Evolutionary conservation across 2,797 vertebrate species (phyloP).

Genomic region (Galago senegalensis): DNA sequence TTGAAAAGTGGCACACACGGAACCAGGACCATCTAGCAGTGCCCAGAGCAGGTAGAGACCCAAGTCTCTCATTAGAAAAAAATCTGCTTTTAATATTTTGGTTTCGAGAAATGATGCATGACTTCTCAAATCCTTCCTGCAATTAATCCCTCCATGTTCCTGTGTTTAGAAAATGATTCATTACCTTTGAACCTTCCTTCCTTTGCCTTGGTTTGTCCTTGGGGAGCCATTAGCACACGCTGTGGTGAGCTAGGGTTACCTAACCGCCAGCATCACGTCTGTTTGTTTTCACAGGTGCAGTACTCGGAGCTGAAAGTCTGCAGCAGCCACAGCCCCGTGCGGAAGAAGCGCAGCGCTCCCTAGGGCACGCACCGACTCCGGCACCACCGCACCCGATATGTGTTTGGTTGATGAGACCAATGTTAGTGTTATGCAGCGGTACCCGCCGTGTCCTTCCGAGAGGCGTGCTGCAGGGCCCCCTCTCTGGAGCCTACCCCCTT

Average conservation of each 20-base stretch:
- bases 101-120: constrained; percentile 95
- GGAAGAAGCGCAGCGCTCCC: constrained; percentile 93
- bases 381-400: background rate
- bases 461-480: background rate
- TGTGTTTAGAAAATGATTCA: constrained; percentile 99
- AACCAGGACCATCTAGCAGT: constrained; percentile 58
- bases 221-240: constrained; percentile 96
- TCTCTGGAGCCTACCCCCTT: background rate
- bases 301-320: constrained; percentile 93
- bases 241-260: constrained; percentile 95
- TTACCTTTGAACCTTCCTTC: constrained; percentile 96
- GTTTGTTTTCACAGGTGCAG: constrained; percentile 99
- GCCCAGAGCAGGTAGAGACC: constrained; percentile 86
- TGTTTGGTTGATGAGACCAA: constrained; percentile 43
- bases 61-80: constrained; percentile 89
- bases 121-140: constrained; percentile 98
- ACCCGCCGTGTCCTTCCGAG: background rate
- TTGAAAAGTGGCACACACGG: constrained; percentile 70
- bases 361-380: constrained; percentile 83
- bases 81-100: constrained; percentile 96
- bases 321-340: constrained; percentile 92
- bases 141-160: constrained; percentile 98
- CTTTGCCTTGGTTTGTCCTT: constrained; percentile 92
- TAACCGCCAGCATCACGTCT: constrained; percentile 93
- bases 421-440: constrained; percentile 13